Conservation (phyloP, 2,888 invertebrate species). For the Parnassius orleans region DNA sequence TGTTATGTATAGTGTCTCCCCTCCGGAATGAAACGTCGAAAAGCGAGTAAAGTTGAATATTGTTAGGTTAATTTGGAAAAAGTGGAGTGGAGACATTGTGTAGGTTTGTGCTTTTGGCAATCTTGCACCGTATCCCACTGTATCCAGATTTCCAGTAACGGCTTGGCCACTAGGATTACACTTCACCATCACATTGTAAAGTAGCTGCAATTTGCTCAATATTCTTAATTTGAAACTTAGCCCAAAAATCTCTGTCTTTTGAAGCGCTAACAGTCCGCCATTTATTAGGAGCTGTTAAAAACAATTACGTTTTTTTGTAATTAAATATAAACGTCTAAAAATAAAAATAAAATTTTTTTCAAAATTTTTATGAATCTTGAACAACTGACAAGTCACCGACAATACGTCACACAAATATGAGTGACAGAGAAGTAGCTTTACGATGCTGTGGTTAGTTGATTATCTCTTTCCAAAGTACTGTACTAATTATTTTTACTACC, state of each 20-base stretch:
- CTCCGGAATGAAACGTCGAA: constrained; percentile 26
- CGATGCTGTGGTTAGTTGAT: too few species aligned
- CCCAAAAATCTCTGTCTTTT: too few species aligned
- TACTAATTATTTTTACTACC: too few species aligned
- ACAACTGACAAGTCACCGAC: too few species aligned
- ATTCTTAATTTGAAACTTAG: constrained; percentile 4
- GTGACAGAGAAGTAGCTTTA: too few species aligned
- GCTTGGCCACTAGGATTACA: neutral
- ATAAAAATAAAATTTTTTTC: too few species aligned
- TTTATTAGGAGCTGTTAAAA: too few species aligned
- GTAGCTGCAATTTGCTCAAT: constrained; percentile 20
- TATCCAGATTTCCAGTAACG: neutral
- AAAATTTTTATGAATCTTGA: too few species aligned
- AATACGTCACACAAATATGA: too few species aligned
- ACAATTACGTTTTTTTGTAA: too few species aligned
- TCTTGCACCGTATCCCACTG: neutral
- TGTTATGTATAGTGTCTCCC: constrained; percentile 67
- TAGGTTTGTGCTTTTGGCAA: neutral
- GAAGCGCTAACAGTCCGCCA: neutral
- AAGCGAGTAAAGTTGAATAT: constrained; percentile 5
- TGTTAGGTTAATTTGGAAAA: constrained; percentile 12
- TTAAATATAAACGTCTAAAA: too few species aligned
- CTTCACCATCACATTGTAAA: constrained; percentile 8
- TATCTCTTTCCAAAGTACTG: too few species aligned
- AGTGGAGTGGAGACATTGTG: neutral